Evolutionary conservation across 2,888 invertebrate genomes (phyloP).

Genomic region (Cheilosia urbana): DNA sequence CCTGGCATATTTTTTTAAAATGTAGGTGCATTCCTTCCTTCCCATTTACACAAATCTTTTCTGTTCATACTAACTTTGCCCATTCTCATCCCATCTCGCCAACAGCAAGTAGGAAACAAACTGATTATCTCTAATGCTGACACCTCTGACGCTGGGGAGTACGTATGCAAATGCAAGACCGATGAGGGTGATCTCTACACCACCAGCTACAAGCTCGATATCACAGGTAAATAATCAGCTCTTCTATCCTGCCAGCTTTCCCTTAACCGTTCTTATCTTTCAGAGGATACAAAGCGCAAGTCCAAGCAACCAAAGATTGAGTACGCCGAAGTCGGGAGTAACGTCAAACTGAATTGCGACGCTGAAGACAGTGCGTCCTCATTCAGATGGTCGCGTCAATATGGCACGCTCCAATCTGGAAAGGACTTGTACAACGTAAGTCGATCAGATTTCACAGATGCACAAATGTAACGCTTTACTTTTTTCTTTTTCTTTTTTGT

Average conservation of each 20-base stretch:
- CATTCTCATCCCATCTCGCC: not conserved
- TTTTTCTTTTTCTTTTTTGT: conserved; percentile 74
- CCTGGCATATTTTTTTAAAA: too few relatives aligned
- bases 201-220: conserved; percentile 85
- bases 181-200: conserved; percentile 85
- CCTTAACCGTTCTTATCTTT: not conserved
- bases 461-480: not conserved
- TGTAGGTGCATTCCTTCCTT: too few relatives aligned
- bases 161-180: conserved; percentile 90
- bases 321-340: conserved; percentile 85
- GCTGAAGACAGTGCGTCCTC: conserved; percentile 76
- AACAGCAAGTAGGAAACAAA: conserved; percentile 83
- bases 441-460: not conserved
- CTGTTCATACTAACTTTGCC: not conserved
- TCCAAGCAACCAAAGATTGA: conserved; percentile 81
- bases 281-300: conserved; percentile 78
- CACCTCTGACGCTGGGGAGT: conserved; percentile 92
- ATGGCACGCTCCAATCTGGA: conserved; percentile 81
- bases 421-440: conserved; percentile 80
- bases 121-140: conserved; percentile 90
- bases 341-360: conserved; percentile 88
- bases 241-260: not conserved
- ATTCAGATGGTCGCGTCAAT: conserved; percentile 83
- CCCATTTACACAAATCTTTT: too few relatives aligned
- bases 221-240: conserved; percentile 77